Base-by-base conservation (phyloP, 2,888 invertebrate species). In the Hymenopus coronatus region DNA sequence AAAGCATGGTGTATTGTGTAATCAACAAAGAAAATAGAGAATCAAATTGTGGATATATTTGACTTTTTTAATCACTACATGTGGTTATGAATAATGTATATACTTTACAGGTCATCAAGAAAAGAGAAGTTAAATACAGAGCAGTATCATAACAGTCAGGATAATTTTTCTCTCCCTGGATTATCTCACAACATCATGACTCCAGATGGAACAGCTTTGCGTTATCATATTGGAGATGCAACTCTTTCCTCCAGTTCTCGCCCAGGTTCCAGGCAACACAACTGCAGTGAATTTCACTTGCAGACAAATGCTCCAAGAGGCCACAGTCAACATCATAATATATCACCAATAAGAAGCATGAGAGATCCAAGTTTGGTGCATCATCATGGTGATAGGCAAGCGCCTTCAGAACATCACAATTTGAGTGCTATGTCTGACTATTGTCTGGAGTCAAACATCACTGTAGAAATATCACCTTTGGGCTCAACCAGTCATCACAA, bases 51-150 rank as follows among this genome's bases (percentile, higher is more conserved):
- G 40, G 40, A 40, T 40, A 40, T 40, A 12, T 40, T 12, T 40
- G 40, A 40, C 40, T 40, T 40, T 40, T 40, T 40, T 40, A 40
- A 40, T 40, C 40, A 40, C 40, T 40, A 40, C 0, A 40, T 40
- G 2, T 40, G 40, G 40, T 40, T 40, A 12, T 40, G 40, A 40
- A 14, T 85, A 85, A 85, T 28, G 20, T 85, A 15, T 46, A 2
- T 9, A 12, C 8, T 70, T 85, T 86, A 82, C 88, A 90, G 90
- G 30, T 84, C 54, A 20, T 70, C 88, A 27, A 90, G 90, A 27
- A 91, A 91, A 85, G 90, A 91, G 70, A 91, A 91, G 84, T 88
- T 90, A 27, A 91, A 91, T 81, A 86, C 89, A 54, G 90, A 91
- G 0, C 90, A 87, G 83, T 88, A 83, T 14, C 89, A 89, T 82